Evolutionary conservation across 2,888 invertebrate genomes (phyloP), one percentile per base, ranked within the genome.

Genomic region (Candidula unifasciata): DNA sequence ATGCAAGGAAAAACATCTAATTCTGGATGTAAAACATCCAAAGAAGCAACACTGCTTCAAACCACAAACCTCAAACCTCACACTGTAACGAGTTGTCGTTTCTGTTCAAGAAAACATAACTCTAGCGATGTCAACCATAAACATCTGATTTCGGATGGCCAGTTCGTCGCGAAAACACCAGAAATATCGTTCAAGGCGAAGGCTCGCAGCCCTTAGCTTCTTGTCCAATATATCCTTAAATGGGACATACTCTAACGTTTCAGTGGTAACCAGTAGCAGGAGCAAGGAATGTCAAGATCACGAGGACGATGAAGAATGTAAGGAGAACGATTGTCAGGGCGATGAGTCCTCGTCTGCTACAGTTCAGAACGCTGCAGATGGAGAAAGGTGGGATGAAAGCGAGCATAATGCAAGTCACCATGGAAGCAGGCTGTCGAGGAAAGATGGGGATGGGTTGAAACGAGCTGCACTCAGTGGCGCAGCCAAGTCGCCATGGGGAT

Each of bases 211-310:
- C 90, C 96, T 98, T 92, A 97, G 97, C 92, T 99, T 98, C 95
- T 95, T 99, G 90, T 96, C 97, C 82, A 98, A 98, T 94, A 98
- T 99, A 93, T 97, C 98, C 87, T 95, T 98, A 88, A 98, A 98
- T 95, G 98, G 98, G 89, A 96, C 96, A 90, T 96, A 96, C 94
- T 96, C 91, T 33, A 94, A 94, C 87, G 95, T 95, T 27, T 60
- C 83, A 64, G 30, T 64, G n/a, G 52, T 77, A 37, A 6, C 57
- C 5, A 76, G 60, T 68, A 21, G 27, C 24, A 82, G 57, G 71
- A 57, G 35, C 0, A 81, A 71, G 27, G 81, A 33, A n/a, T 30
- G 35, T 24, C 2, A 35, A 21, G 82, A 76, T 1, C 30, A 52
- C 21, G 76, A 76, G n/a, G 73, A 68, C 24, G 66, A 52, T 24